Conservation (phyloP, 2,888 invertebrate species). For the Notodonta dromedarius region DNA sequence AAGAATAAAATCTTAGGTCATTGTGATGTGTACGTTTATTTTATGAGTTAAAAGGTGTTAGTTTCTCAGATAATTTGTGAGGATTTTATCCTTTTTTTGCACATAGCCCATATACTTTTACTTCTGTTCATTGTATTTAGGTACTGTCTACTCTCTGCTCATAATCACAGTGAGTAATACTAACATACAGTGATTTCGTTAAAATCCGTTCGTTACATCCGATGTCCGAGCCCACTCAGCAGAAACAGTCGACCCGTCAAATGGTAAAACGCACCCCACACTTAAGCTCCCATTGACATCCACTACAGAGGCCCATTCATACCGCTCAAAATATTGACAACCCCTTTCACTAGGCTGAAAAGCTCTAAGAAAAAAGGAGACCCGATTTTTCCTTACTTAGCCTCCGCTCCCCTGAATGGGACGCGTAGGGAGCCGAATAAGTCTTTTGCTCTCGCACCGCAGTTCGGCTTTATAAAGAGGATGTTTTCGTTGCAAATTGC, state of each 20-base stretch:
- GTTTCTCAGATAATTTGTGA: too few species aligned
- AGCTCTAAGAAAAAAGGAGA: conserved; percentile 71
- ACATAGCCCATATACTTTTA: too few species aligned
- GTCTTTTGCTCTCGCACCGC: conserved; percentile 58
- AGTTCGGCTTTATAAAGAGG: conserved; percentile 42
- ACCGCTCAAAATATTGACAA: conserved; percentile 81
- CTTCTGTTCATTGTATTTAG: too few species aligned
- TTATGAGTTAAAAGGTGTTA: too few species aligned
- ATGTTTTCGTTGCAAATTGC: conserved; percentile 66
- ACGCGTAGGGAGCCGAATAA: conserved; percentile 69
- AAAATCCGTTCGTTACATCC: too few species aligned
- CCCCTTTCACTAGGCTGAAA: conserved; percentile 75
- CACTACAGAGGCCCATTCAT: conserved; percentile 72
- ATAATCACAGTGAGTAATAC: too few species aligned
- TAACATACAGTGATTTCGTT: too few species aligned
- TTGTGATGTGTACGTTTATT: too few species aligned
- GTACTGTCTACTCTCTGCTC: too few species aligned
- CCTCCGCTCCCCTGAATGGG: conserved; percentile 54
- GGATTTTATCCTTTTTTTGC: too few species aligned
- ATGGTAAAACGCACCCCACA: conserved; percentile 58
- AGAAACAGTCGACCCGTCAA: conserved; percentile 24
- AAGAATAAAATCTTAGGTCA: too few species aligned
- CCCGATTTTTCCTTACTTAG: conserved; percentile 75
- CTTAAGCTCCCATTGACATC: conserved; percentile 74
- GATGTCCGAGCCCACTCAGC: not conserved